Evolutionary conservation across 92 coral and sea anemone genomes (phyloP), one percentile per base, ranked within the genome.

Genomic region (Virgularia gustaviana): DNA sequence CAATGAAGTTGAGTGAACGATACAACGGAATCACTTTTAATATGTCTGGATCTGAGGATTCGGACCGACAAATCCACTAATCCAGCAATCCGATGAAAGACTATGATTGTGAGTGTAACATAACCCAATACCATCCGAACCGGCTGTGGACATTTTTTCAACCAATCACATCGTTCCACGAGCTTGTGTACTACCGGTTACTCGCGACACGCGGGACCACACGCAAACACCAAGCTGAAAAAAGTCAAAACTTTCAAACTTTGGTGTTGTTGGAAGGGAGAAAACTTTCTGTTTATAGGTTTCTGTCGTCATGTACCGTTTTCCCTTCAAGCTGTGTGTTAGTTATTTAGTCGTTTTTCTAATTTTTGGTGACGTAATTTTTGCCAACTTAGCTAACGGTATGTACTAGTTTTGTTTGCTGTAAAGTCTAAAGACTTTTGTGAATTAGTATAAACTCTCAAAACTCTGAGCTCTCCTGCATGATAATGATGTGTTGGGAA

Each of bases 101-200:
- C n/a, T n/a, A n/a, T n/a, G n/a, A n/a, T n/a, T n/a, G n/a, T n/a
- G n/a, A n/a, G n/a, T n/a, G n/a, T n/a, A n/a, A n/a, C n/a, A n/a
- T n/a, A n/a, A n/a, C n/a, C n/a, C n/a, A n/a, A n/a, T n/a, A n/a
- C n/a, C n/a, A n/a, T n/a, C n/a, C n/a, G n/a, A n/a, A n/a, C n/a
- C n/a, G n/a, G n/a, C n/a, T n/a, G n/a, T n/a, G n/a, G n/a, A n/a
- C n/a, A n/a, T n/a, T 57, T 57, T 13, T 2, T 23, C 38, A 45
- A 33, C 73, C 57, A 66, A 66, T 66, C 54, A 66, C 37, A 32
- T 22, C 57, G 73, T 29, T 43, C 73, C 73, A 66, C 73, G 70
- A 63, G 70, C 70, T 63, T 13, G 41, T 28, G 27, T 29, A 63
- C 28, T 18, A 66, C 57, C 39, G 57, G 73, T 44, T 12, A 25